A percentile compares a stretch with the other conserved stretches of the same genome.
Conservation (phyloP, 2,113 vertebrate genomes). For the Passer domesticus region DNA sequence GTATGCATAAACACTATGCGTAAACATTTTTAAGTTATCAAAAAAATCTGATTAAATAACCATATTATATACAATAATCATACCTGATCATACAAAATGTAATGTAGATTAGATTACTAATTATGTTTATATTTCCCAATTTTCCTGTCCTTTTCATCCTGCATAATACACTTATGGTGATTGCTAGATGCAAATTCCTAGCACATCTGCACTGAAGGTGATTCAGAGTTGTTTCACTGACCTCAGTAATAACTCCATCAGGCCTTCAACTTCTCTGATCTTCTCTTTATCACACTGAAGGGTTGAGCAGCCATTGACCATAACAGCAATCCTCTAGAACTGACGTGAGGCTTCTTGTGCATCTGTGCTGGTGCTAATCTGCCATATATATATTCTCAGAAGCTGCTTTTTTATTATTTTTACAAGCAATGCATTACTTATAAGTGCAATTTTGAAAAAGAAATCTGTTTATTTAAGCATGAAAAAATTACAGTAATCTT, state of each 20-base stretch:
- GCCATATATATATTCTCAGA: background rate
- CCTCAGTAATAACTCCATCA: background rate
- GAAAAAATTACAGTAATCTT: background rate
- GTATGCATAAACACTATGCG: background rate
- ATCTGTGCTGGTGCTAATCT: background rate
- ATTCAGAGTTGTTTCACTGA: background rate
- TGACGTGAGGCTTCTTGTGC: background rate
- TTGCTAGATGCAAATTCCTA: conserved; percentile 17
- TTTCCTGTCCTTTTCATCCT: conserved; percentile 20
- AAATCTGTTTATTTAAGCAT: background rate
- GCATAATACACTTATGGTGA: background rate
- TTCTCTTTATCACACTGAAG: background rate
- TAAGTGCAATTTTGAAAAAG: background rate
- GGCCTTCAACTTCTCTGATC: background rate
- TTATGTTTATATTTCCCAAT: conserved; percentile 21
- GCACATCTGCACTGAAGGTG: background rate
- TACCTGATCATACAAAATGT: conserved; percentile 4
- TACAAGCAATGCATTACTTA: background rate
- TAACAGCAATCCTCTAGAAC: background rate
- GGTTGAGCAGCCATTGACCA: background rate
- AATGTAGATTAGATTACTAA: conserved; percentile 23
- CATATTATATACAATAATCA: conserved; percentile 21
- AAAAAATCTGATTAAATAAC: conserved; percentile 37
- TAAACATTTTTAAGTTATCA: background rate
- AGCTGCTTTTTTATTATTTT: background rate